Conservation (phyloP, 2,113 vertebrate species). For the Hiodon alosoides region DNA sequence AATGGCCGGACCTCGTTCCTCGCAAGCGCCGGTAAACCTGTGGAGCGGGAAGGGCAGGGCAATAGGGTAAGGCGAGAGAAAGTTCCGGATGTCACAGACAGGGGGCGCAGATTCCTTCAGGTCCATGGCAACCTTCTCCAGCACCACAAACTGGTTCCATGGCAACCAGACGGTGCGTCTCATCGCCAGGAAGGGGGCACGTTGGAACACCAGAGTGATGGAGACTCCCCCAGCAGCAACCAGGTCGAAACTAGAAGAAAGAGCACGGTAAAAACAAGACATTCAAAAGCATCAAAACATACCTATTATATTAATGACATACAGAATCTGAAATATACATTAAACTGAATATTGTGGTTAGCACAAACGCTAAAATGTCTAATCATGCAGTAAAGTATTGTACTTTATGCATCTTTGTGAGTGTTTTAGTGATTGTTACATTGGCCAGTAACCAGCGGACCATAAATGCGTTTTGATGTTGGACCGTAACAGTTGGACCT, state of each 20-base stretch:
- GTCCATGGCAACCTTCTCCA: constrained; percentile 89
- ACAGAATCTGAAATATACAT: neutral
- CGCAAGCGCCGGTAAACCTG: constrained; percentile 80
- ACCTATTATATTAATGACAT: neutral
- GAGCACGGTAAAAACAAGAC: neutral
- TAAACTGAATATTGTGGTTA: too few relatives aligned
- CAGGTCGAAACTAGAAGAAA: constrained; percentile 80
- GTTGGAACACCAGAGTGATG: constrained; percentile 86
- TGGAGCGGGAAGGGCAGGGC: constrained; percentile 91
- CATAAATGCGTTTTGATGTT: too few relatives aligned
- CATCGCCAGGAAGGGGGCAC: constrained; percentile 86
- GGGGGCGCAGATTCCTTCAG: constrained; percentile 61
- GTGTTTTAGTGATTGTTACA: too few relatives aligned
- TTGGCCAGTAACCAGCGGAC: too few relatives aligned
- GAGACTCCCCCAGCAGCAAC: constrained; percentile 88
- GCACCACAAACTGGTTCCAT: constrained; percentile 90
- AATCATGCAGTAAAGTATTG: too few relatives aligned
- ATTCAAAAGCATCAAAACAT: constrained; percentile 3
- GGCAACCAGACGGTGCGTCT: constrained; percentile 90
- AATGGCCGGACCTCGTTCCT: constrained; percentile 83
- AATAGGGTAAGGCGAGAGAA: constrained; percentile 85
- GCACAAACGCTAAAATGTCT: too few relatives aligned
- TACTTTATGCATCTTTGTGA: too few relatives aligned
- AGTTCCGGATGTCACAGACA: constrained; percentile 77
- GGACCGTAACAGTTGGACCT: too few relatives aligned